Base-by-base conservation (phyloP, 37 sponge, comb jelly and placozoan genomes). In the Beroe forskalii region DNA sequence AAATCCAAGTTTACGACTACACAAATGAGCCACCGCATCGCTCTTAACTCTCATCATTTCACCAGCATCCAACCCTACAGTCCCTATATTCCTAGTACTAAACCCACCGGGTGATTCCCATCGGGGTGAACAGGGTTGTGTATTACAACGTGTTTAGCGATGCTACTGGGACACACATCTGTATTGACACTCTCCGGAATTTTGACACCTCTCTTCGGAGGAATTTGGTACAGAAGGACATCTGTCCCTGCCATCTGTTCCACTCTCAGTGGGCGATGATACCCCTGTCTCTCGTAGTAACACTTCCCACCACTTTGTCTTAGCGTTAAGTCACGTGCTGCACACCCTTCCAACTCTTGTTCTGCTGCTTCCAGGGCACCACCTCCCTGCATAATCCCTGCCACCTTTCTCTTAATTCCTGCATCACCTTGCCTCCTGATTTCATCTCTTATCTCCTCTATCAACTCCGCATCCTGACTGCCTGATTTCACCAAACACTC, bases 401-500 rank as follows among this genome's bases (percentile, higher is more conserved):
- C n/a, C n/a, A n/a, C n/a, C n/a, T n/a, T n/a, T n/a, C n/a, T n/a
- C n/a, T n/a, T n/a, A n/a, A n/a, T n/a, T n/a, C n/a, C n/a, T n/a
- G n/a, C n/a, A n/a, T n/a, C n/a, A n/a, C n/a, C n/a, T n/a, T n/a
- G n/a, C n/a, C n/a, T n/a, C n/a, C n/a, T n/a, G n/a, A n/a, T n/a
- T n/a, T n/a, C n/a, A n/a, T n/a, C n/a, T n/a, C n/a, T n/a, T n/a
- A n/a, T n/a, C n/a, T n/a, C n/a, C n/a, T n/a, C n/a, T n/a, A n/a
- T n/a, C n/a, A n/a, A n/a, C n/a, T n/a, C n/a, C n/a, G n/a, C n/a
- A n/a, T n/a, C n/a, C n/a, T n/a, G n/a, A n/a, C n/a, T n/a, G n/a
- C n/a, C n/a, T n/a, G n/a, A n/a, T n/a, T n/a, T 20, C 30, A 80
- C 55, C 44, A 80, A 43, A 80, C 86, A 80, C 86, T 80, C 86